Evolutionary conservation across 2,797 vertebrate species (phyloP).

Genomic region (Setipinna tenuifilis): DNA sequence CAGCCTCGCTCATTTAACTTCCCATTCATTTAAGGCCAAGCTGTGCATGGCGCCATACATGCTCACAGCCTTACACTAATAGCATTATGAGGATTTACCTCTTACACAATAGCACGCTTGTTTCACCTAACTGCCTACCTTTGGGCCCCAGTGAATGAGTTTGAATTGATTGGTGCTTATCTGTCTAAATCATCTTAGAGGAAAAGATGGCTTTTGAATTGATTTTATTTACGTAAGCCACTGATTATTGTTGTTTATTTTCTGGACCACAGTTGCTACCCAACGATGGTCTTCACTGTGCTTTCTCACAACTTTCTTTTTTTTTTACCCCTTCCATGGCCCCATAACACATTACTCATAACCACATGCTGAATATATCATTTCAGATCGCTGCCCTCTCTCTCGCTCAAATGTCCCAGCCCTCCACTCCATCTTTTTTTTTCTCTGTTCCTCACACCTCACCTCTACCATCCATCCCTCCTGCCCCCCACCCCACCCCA

Average conservation of each 20-base stretch:
- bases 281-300: not conserved
- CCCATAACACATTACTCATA: slow-evolving; percentile 18
- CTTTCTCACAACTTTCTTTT: not conserved
- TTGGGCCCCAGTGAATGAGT: not conserved
- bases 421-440: not conserved
- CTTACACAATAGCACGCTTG: slow-evolving; percentile 59
- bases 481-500: too few relatives aligned
- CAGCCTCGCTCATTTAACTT: not conserved
- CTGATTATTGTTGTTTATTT: slow-evolving; percentile 15
- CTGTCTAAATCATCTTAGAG: slow-evolving; percentile 3
- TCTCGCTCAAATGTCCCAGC: not conserved
- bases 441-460: not conserved
- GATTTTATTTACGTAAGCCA: slow-evolving; percentile 4
- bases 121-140: slow-evolving; percentile 53
- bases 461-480: slow-evolving; percentile 10
- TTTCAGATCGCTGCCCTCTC: slow-evolving; percentile 5
- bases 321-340: not conserved
- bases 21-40: not conserved
- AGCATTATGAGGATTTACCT: slow-evolving; percentile 70
- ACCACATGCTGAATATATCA: not conserved
- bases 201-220: not conserved
- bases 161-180: slow-evolving; percentile 18
- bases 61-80: slow-evolving; percentile 52
- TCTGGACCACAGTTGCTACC: not conserved
- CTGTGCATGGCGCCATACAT: slow-evolving; percentile 9